phyloP scores from a whole-genome alignment of 1,140 invertebrate species.

The Drosophila seguyi region DNA sequence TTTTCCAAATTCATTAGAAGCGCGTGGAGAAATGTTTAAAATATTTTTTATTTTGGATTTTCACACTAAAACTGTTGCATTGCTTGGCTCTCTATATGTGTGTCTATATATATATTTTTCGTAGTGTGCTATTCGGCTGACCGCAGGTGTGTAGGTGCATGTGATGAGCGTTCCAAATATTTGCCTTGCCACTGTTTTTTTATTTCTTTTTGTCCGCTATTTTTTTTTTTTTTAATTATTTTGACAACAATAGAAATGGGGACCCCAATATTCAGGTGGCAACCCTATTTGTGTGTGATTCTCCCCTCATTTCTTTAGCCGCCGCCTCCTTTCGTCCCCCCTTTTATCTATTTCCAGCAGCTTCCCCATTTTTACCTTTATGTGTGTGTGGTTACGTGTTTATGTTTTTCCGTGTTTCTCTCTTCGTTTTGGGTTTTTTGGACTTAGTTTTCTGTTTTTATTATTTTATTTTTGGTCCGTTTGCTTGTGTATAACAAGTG shows the following conservation, averaged over 20 bases:
- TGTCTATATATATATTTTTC: neutral
- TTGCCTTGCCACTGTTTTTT: conserved; percentile 17
- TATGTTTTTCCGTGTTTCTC: conserved; percentile 78
- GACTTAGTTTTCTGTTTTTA: conserved; percentile 17
- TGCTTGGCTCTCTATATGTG: neutral
- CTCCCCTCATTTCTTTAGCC: conserved; percentile 5
- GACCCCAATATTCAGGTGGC: conserved; percentile 30
- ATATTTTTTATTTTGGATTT: conserved; percentile 11
- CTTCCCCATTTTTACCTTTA: conserved; percentile 73
- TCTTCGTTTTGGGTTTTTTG: conserved; percentile 27
- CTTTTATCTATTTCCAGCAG: conserved; percentile 64
- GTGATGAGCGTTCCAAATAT: conserved; percentile 26
- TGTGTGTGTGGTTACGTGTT: conserved; percentile 70
- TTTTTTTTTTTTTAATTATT: conserved; percentile 14
- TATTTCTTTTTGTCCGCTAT: conserved; percentile 4
- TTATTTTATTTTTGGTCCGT: conserved; percentile 74
- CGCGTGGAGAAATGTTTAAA: conserved; percentile 7
- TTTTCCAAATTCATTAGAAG: neutral
- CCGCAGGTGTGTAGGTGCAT: conserved; percentile 36
- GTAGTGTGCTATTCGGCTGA: conserved; percentile 27
- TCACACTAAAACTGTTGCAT: conserved; percentile 22
- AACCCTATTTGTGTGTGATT: conserved; percentile 48
- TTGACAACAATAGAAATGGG: conserved; percentile 20
- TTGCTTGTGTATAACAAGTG: conserved; percentile 54
- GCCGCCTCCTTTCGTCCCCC: neutral